These are phyloP conservation scores for Choristoneura rosaceana DNA, from an alignment of 2,888 invertebrate species.

Conservation along the genomic window DNA sequence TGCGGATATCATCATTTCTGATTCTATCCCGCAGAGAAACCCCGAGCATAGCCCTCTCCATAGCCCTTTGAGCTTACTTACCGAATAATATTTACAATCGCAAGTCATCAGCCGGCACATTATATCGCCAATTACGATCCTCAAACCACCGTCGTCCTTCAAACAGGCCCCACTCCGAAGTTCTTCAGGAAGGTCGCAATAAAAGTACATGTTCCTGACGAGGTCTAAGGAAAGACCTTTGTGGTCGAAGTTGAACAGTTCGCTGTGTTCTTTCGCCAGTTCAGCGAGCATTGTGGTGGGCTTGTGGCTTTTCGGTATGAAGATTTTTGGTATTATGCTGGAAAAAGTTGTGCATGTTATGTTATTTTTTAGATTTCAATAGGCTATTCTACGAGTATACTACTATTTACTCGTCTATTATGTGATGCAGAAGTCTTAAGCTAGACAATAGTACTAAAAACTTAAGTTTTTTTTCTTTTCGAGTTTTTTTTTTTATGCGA, in stretches of 20 bases:
- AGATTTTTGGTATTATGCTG: conserved; percentile 71
- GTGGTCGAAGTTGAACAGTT: conserved; percentile 60
- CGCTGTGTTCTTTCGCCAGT: conserved; percentile 61
- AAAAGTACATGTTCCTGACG: conserved; percentile 73
- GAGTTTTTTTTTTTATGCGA: too few relatives aligned
- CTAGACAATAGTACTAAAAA: too few relatives aligned
- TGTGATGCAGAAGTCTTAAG: too few relatives aligned
- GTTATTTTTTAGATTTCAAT: too few relatives aligned
- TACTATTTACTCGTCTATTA: too few relatives aligned
- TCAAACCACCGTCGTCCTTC: conserved; percentile 52
- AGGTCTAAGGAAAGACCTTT: conserved; percentile 59
- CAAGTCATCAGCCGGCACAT: conserved; percentile 83
- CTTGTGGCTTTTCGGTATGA: conserved; percentile 58
- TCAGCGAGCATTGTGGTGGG: conserved; percentile 64
- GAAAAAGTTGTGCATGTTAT: conserved; percentile 28
- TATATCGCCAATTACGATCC: conserved; percentile 61
- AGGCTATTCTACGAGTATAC: too few relatives aligned
- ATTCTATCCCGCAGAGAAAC: too few relatives aligned
- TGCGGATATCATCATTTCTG: too few relatives aligned
- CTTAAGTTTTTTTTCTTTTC: too few relatives aligned
- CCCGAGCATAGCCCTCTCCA: too few relatives aligned
- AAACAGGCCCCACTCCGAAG: conserved; percentile 53
- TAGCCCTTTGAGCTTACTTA: conserved; percentile 77
- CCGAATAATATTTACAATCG: conserved; percentile 88
- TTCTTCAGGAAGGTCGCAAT: conserved; percentile 69